Base-by-base conservation (phyloP, 2,113 vertebrate genomes). In the Chloropsis hardwickii region DNA sequence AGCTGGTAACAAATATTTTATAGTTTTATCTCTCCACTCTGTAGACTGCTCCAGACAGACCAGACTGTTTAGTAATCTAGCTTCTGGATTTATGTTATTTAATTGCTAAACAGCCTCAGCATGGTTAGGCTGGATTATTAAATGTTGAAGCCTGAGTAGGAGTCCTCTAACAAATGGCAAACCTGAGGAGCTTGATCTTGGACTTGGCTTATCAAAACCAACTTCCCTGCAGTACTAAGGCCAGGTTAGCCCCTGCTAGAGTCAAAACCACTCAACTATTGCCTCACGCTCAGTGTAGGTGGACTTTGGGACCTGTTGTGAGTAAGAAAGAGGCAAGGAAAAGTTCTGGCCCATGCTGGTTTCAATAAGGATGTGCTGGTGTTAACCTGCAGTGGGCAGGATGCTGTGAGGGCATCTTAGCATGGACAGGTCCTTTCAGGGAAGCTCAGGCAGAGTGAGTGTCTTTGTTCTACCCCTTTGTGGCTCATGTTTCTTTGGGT, bases 31-130 rank as follows among this genome's bases (percentile, higher is more conserved):
- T 93, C 86, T 94, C 79, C 60, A 91, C 51, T 11, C 64, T 66
- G 61, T 71, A 90, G 82, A 83, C 83, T 91, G 66, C 91, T 93
- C 76, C 65, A 89, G 81, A 89, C 90, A 71, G 71, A 65, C 60
- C 80, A 90, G 89, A 54, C 74, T 90, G 88, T 96, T 96, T 96
- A 90, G 97, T 96, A 96, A 92, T 96, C 82, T 92, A 83, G 79
- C 81, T 96, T 72, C 67, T 91, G 87, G 79, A 95, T 97, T 96
- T 94, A 92, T 80, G 86, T 40, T 94, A 48, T 86, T 94, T 94
- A 96, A 94, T 92, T 92, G 87, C 81, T 90, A 61, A 95, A 94
- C 67, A 85, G 56, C 48, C 51, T 91, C 65, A 78, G 78, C 69
- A 5, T 80, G 66, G 44, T 84, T 65, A 82, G 73, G 50, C 73